A percentile compares a stretch with the other conserved stretches of the same genome.
Conservation (phyloP, 2,113 vertebrate genomes). For the Morone saxatilis region DNA sequence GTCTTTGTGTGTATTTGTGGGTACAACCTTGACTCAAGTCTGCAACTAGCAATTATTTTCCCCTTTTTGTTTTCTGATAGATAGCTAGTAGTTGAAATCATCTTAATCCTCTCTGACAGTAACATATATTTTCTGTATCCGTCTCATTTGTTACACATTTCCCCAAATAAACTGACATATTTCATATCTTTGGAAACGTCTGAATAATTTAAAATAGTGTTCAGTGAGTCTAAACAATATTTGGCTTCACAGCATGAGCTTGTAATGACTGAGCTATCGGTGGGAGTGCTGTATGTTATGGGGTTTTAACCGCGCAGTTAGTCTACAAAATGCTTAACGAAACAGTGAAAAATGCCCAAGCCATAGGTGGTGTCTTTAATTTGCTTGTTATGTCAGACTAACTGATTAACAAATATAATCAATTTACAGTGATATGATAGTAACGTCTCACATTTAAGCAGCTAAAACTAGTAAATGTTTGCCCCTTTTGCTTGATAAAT, state of each 20-base stretch:
- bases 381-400: background rate
- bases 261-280: background rate
- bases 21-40: background rate
- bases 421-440: background rate
- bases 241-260: background rate
- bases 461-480: background rate
- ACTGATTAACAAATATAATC: background rate
- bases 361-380: background rate
- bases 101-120: background rate
- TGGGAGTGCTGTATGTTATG: background rate
- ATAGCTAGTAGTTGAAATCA: background rate
- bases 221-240: background rate
- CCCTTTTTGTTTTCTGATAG: background rate
- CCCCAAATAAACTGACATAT: background rate
- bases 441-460: background rate
- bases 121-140: background rate
- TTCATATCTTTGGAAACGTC: background rate
- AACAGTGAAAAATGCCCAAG: background rate
- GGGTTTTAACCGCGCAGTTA: background rate
- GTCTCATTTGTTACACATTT: background rate
- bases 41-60: background rate
- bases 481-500: background rate
- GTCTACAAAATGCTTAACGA: background rate
- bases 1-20: background rate
- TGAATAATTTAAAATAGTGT: background rate